Base-by-base conservation (phyloP, 1,140 invertebrate genomes). In the Hylyphantes graminicola region DNA sequence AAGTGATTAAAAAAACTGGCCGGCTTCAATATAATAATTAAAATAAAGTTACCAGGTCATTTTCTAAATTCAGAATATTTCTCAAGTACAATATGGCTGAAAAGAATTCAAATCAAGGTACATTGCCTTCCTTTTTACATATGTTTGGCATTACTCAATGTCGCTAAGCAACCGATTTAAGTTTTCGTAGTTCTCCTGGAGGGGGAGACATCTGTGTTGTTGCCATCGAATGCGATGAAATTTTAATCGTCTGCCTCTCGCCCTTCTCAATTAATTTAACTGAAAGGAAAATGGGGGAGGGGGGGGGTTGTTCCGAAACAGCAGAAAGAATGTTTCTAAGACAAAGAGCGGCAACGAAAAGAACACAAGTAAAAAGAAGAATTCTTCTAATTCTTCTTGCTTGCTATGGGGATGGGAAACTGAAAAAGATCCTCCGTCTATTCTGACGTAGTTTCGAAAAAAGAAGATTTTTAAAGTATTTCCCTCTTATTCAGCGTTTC, bases 231-330 rank as follows among this genome's bases (percentile, higher is more conserved):
- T 51, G 70, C 72, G 80, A 83, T 83, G 80, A 83, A 83, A 83
- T 83, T 83, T 83, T 83, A 83, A 83, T 83, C 80, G 80, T 53
- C 48, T 35, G 35, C 55, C 80, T 83, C 80, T 83, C 80, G 80
- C 80, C 80, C 75, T 63, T 70, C 80, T 83, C 80, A 83, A 83
- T 83, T 83, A 83, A 83, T 74, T 73, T 72, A 21, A 48, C 54
- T 54, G 35, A 59, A 17, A 59, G 21, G 72, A 70, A 51, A 63
- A 53, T 35, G 63, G n/a, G 8, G 48, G 8, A 15, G 9, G 35
- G n/a, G 75, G 76, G 76, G n/a, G 13, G 65, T 53, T 17, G 51
- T 35, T 35, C 35, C 35, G 5, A 35, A 35, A 35, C 35, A 35
- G 15, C 55, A 15, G 59, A 74, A 64, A 70, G 65, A 70, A 59